These are phyloP conservation scores for Syngnathus typhle DNA, from an alignment of 2,113 vertebrate genomes.

Conservation along the genomic window DNA sequence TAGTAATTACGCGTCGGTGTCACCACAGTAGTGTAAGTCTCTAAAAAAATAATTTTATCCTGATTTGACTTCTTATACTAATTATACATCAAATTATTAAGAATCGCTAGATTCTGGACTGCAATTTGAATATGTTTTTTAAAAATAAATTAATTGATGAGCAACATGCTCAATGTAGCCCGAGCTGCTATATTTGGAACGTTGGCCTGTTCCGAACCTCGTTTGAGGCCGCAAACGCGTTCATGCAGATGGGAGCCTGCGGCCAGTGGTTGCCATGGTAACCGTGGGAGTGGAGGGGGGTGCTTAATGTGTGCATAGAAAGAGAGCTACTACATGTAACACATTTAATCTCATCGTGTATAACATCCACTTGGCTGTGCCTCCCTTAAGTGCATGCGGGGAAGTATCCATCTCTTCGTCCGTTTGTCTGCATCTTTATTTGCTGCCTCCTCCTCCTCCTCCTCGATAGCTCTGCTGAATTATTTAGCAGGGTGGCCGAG, in stretches of 20 bases:
- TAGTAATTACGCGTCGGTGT: no score
- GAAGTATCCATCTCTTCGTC: conserved; percentile 23
- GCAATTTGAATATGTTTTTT: neutral
- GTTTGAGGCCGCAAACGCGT: neutral
- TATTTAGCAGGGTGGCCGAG: conserved; percentile 47
- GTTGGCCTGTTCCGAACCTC: neutral
- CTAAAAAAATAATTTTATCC: no score
- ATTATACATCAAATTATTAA: no score
- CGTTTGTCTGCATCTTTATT: conserved; percentile 38
- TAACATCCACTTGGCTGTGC: neutral
- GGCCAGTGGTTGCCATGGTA: neutral
- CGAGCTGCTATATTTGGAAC: neutral
- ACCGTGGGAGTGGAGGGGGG: neutral
- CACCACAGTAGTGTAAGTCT: no score
- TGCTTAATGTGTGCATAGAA: neutral
- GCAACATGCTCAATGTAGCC: no score
- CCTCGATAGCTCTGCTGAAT: conserved; percentile 53
- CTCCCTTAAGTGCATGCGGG: conserved; percentile 28
- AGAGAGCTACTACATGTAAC: neutral
- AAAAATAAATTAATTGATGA: neutral
- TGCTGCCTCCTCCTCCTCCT: conserved; percentile 29
- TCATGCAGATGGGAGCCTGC: neutral
- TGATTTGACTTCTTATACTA: no score
- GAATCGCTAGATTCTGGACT: neutral
- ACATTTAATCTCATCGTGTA: conserved; percentile 1